Base-by-base conservation (phyloP, 1,140 invertebrate genomes). In the Agraylea sexmaculata region DNA sequence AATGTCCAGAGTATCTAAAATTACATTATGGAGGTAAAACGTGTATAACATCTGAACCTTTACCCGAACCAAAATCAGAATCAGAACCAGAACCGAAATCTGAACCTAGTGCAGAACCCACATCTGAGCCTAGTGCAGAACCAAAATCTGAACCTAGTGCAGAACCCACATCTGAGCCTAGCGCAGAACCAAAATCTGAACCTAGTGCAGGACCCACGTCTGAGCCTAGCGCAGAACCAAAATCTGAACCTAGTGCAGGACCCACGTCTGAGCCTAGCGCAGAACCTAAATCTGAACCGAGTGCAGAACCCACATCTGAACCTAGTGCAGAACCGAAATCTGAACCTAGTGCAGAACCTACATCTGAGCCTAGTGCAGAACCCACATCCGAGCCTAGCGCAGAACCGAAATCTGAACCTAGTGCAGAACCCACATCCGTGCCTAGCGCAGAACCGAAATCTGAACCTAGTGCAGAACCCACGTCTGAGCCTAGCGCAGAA, bases 1-100 rank as follows among this genome's bases (percentile, higher is more conserved):
- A 57, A 6, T 92, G 88, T 58, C 76, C 77, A n/a, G 46, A 57
- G 13, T 60, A 60, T 15, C 60, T 66, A 48, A 43, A 53, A 2
- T 53, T 78, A n/a, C 40, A 48, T 47, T 18, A 52, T 58, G 20
- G 56, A 58, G 42, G 60, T 55, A 28, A 59, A 61, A 49, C 59
- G 59, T 12, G 16, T 10, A 39, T 51, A 32, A 37, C 42, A 20
- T 16, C 47, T 22, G 45, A 57, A 39, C 40, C 56, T 16, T 46
- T 49, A 43, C 45, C 54, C 5, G 46, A 52, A 50, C 45, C 56
- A 4, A 51, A 55, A 53, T 44, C 57, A 10, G 46, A 47, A 16
- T 41, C 54, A 15, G 52, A 57, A 44, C 46, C 59, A 30, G 45
- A 53, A 47, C 45, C 58, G 46, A 16, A 32, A 15, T 32, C 15